phyloP scores from a whole-genome alignment of 2,888 invertebrate species.

The Lepeophtheirus nordmannii region DNA sequence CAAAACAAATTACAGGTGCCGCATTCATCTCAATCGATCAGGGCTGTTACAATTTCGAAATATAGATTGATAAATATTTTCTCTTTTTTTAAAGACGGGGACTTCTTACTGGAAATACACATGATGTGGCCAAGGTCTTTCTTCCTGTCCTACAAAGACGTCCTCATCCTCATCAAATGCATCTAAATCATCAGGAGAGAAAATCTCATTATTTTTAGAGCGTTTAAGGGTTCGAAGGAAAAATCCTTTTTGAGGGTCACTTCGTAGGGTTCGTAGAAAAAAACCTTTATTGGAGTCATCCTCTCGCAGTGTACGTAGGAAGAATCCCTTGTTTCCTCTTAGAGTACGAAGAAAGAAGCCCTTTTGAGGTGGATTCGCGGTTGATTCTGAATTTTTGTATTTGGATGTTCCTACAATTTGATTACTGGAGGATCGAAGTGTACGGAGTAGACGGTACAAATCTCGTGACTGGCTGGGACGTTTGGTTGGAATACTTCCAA shows the following conservation, averaged over 20 bases:
- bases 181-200: too few relatives aligned
- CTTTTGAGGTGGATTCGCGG: not conserved
- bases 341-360: not conserved
- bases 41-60: too few relatives aligned
- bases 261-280: not conserved
- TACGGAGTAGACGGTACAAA: conserved; percentile 11
- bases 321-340: not conserved
- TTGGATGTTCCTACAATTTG: not conserved
- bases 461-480: conserved; percentile 14
- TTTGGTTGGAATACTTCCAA: not conserved
- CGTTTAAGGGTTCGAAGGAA: not conserved
- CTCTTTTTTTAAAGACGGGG: too few relatives aligned
- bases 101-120: too few relatives aligned
- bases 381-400: not conserved
- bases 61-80: too few relatives aligned
- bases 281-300: not conserved
- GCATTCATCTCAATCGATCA: too few relatives aligned
- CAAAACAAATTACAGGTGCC: too few relatives aligned
- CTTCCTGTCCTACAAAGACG: too few relatives aligned
- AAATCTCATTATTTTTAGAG: not conserved
- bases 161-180: too few relatives aligned
- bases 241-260: not conserved
- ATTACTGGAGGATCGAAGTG: not conserved
- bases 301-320: not conserved
- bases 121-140: too few relatives aligned